Conservation (phyloP, 2,113 vertebrate genomes). For the Phalacrocorax carbo region DNA sequence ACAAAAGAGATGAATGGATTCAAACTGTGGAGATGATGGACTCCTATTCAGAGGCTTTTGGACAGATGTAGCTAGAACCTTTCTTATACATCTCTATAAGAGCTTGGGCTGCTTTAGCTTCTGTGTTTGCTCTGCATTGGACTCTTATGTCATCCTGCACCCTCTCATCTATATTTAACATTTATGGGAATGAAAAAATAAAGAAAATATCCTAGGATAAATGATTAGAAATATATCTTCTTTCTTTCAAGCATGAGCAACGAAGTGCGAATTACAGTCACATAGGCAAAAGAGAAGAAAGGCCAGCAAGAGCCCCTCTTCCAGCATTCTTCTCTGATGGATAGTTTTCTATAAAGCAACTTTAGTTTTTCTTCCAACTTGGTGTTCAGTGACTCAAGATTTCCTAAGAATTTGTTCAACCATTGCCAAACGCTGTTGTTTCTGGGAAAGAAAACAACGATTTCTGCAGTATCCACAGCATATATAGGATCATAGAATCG, state of each 20-base stretch:
- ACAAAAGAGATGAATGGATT: conserved; percentile 41
- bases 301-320: neutral
- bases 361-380: neutral
- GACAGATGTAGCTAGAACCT: neutral
- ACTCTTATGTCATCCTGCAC: neutral
- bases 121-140: neutral
- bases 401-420: neutral
- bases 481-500: too few species aligned
- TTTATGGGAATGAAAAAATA: neutral
- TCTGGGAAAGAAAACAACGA: neutral
- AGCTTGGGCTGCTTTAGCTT: neutral
- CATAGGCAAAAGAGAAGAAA: neutral
- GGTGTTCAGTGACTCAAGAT: neutral
- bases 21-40: neutral
- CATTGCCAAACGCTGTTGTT: neutral
- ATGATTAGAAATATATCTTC: neutral
- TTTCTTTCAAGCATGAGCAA: neutral
- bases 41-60: neutral
- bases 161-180: neutral
- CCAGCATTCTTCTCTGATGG: neutral
- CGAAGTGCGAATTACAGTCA: neutral
- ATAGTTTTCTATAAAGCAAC: neutral
- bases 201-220: neutral
- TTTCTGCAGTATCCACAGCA: neutral
- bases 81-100: neutral